Evolutionary conservation across 1,140 invertebrate genomes (phyloP).

Genomic region (Eumeta japonica): DNA sequence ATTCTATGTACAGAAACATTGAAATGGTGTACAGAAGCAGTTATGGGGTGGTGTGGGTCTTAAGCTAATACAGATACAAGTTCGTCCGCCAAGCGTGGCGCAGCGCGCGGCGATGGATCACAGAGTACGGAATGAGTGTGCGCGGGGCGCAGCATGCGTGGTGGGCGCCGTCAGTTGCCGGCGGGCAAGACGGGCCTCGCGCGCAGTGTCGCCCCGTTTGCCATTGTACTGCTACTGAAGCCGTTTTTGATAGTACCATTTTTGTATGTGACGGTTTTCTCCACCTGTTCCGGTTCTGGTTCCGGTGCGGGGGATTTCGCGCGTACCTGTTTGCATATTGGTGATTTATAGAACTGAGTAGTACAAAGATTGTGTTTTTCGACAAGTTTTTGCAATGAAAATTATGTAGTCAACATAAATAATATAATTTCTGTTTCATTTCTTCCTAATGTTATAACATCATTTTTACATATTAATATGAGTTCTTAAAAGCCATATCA

Average conservation of each 20-base stretch:
- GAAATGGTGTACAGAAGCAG: too few species aligned
- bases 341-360: too few species aligned
- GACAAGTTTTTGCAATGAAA: too few species aligned
- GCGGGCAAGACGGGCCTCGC: constrained; percentile 43
- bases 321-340: too few species aligned
- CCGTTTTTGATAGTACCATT: constrained; percentile 40
- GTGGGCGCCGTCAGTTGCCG: constrained; percentile 37
- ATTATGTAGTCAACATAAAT: constrained; percentile 2
- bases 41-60: too few species aligned
- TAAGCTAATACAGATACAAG: too few species aligned
- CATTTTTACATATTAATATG: too few species aligned
- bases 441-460: too few species aligned
- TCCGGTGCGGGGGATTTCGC: constrained; percentile 25
- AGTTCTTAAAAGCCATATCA: too few species aligned
- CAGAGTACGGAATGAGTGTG: constrained; percentile 23
- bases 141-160: constrained; percentile 7
- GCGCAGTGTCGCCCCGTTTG: constrained; percentile 26
- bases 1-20: too few species aligned
- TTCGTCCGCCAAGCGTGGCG: constrained; percentile 9
- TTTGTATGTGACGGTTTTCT: constrained; percentile 27
- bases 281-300: constrained; percentile 16
- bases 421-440: too few species aligned
- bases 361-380: too few species aligned
- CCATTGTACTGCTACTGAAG: constrained; percentile 39
- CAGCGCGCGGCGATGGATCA: constrained; percentile 20